A percentile compares a stretch with the other conserved stretches of the same genome.
Evolutionary conservation across 2,797 vertebrate species (phyloP).

Genomic region (Melanitta fusca): DNA sequence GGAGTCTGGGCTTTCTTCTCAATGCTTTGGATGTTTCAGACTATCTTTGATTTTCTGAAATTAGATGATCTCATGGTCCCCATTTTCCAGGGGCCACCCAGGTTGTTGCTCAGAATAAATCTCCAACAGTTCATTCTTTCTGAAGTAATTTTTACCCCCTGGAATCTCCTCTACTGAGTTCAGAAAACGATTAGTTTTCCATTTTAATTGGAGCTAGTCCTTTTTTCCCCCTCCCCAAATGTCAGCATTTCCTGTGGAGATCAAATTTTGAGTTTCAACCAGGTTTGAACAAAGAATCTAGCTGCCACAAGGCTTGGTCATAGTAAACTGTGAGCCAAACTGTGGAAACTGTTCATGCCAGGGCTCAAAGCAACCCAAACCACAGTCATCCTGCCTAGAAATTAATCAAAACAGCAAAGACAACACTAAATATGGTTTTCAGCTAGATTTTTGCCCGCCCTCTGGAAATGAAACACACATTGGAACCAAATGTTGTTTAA

Average conservation of each 20-base stretch:
- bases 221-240: not conserved
- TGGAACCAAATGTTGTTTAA: slow-evolving; percentile 70
- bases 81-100: slow-evolving; percentile 43
- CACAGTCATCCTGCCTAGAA: slow-evolving; percentile 69
- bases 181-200: not conserved
- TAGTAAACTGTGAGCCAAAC: slow-evolving; percentile 21
- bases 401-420: slow-evolving; percentile 67
- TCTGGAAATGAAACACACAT: slow-evolving; percentile 58
- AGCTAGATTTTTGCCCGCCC: slow-evolving; percentile 38
- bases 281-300: slow-evolving; percentile 26
- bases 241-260: slow-evolving; percentile 40
- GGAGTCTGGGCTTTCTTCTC: slow-evolving; percentile 13
- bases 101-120: not conserved
- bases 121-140: slow-evolving; percentile 6
- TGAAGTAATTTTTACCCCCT: slow-evolving; percentile 2
- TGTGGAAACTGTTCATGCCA: slow-evolving; percentile 53
- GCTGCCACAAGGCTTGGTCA: slow-evolving; percentile 16
- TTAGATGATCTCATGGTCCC: slow-evolving; percentile 44
- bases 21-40: not conserved
- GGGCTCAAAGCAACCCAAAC: slow-evolving; percentile 58
- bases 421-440: slow-evolving; percentile 57
- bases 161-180: not conserved
- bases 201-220: not conserved
- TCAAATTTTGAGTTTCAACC: not conserved
- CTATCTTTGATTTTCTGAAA: slow-evolving; percentile 37